Evolutionary conservation across 1,140 invertebrate species (phyloP).

Genomic region (Chrysomallon squamiferum): DNA sequence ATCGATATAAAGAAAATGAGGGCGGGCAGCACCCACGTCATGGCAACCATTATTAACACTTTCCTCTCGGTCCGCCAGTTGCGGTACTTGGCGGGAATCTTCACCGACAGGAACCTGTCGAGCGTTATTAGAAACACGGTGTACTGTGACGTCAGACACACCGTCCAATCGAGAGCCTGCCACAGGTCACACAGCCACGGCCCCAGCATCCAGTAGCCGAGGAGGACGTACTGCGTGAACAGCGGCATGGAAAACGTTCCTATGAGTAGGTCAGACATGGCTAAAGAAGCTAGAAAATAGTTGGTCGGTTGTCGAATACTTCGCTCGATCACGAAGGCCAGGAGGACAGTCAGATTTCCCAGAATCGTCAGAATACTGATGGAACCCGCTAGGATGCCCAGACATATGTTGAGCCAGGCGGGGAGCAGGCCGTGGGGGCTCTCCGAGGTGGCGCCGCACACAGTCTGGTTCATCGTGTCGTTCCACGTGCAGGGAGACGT

Average conservation of each 20-base stretch:
- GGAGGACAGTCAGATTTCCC: conserved; percentile 96
- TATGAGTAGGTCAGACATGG: conserved; percentile 97
- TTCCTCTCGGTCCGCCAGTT: conserved; percentile 90
- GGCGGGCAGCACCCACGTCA: conserved; percentile 96
- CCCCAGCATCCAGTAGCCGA: conserved; percentile 94
- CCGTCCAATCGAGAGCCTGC: conserved; percentile 98
- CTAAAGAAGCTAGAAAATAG: conserved; percentile 98
- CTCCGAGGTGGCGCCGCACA: too few relatives aligned
- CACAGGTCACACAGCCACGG: conserved; percentile 96
- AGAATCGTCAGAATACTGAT: conserved; percentile 51
- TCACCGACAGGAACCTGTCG: conserved; percentile 98
- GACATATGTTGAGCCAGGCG: conserved; percentile 90
- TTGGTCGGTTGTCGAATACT: conserved; percentile 98
- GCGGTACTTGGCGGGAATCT: conserved; percentile 96
- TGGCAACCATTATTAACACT: conserved; percentile 84
- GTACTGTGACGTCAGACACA: conserved; percentile 98
- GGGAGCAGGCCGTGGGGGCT: conserved; percentile 72
- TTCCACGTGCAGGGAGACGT: too few relatives aligned
- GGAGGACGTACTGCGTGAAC: conserved; percentile 92
- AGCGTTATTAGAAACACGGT: conserved; percentile 98
- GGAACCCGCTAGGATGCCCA: conserved; percentile 83
- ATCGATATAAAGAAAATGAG: conserved; percentile 98
- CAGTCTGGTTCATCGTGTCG: too few relatives aligned
- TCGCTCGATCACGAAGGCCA: conserved; percentile 96
- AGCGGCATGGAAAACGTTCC: conserved; percentile 89